phyloP scores from a whole-genome alignment of 1,140 invertebrate genomes.

The Bombus superbus region DNA sequence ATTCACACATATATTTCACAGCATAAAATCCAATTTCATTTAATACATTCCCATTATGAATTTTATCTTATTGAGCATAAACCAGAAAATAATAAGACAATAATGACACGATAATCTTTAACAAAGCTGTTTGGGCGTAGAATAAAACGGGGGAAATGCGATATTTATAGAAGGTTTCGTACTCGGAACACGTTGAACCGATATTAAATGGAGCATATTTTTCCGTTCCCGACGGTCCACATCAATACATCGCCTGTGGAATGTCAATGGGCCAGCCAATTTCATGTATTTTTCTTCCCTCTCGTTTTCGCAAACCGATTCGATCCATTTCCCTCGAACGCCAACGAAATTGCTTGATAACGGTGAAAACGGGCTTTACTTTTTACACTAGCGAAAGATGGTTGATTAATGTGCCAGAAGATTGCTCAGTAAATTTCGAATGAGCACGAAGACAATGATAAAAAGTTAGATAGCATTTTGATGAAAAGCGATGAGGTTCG shows the following conservation, averaged over 20 bases:
- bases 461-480: no score
- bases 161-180: constrained; percentile 13
- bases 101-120: no score
- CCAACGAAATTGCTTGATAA: constrained; percentile 11
- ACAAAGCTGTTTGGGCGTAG: background rate
- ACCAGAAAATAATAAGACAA: background rate
- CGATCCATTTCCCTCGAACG: constrained; percentile 12
- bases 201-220: constrained; percentile 32
- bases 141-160: background rate
- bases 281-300: background rate
- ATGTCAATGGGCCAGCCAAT: constrained; percentile 6
- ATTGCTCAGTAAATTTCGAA: constrained; percentile 5
- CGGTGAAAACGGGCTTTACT: background rate
- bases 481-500: no score
- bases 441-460: no score
- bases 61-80: background rate
- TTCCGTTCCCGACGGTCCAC: constrained; percentile 1
- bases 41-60: background rate
- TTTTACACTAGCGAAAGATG: background rate
- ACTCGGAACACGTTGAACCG: constrained; percentile 16
- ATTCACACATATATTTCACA: background rate
- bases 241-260: constrained; percentile 8
- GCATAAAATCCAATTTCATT: background rate
- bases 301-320: background rate
- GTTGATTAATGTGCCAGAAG: constrained; percentile 16